Evolutionary conservation across 92 coral and sea anemone genomes (phyloP).

Genomic region (Phenganax marumi): DNA sequence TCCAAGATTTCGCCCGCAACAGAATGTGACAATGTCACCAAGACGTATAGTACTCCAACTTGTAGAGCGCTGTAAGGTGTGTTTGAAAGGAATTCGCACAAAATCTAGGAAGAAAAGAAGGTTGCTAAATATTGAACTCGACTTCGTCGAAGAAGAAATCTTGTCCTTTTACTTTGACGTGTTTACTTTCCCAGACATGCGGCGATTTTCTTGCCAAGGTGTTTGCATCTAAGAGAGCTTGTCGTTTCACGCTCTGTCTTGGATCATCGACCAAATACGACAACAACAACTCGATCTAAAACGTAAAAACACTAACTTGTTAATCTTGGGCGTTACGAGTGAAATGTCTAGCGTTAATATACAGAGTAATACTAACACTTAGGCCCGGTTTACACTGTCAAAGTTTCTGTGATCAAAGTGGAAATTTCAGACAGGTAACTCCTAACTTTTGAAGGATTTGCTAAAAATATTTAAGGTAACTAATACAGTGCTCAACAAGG

Average conservation of each 20-base stretch:
- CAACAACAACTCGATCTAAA: conserved; percentile 68
- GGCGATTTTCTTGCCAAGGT: conserved; percentile 82
- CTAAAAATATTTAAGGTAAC: no score
- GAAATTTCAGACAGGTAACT: no score
- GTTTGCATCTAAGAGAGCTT: conserved; percentile 70
- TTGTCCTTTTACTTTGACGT: conserved; percentile 60
- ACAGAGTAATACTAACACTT: no score
- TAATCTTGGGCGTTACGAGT: neutral
- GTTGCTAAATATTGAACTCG: neutral
- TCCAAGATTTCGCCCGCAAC: conserved; percentile 66
- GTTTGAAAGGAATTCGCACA: conserved; percentile 74
- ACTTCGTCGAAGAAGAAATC: neutral
- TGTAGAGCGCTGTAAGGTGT: conserved; percentile 69
- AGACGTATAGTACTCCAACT: conserved; percentile 65
- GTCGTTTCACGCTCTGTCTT: conserved; percentile 73
- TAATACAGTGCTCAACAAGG: no score
- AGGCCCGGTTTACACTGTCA: no score
- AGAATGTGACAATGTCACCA: conserved; percentile 81
- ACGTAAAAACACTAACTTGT: neutral
- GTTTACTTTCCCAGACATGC: conserved; percentile 80
- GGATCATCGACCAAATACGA: conserved; percentile 79
- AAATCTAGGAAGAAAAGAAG: conserved; percentile 54
- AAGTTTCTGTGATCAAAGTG: no score
- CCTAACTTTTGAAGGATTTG: no score
- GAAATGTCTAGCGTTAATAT: conserved; percentile 3